phyloP scores from a whole-genome alignment of 2,113 vertebrate species.

The Piprites chloris region DNA sequence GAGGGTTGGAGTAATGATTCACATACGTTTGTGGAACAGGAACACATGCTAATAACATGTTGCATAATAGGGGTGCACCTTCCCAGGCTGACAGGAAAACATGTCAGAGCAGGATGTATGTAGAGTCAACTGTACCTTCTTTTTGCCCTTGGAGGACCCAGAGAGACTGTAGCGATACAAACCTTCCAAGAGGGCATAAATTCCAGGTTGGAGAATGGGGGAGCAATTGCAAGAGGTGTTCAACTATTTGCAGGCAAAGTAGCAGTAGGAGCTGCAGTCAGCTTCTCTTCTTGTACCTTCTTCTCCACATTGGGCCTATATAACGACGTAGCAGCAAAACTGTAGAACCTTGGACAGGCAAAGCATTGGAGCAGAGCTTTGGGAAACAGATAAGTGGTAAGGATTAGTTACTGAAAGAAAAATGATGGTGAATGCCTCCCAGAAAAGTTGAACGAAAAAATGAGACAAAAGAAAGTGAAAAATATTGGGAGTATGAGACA shows the following conservation, averaged over 20 bases:
- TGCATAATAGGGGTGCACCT: background rate
- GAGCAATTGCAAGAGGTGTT: background rate
- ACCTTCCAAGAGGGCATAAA: background rate
- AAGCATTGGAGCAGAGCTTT: background rate
- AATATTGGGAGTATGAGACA: background rate
- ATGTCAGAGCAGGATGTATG: background rate
- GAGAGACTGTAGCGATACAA: background rate
- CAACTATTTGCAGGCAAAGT: background rate
- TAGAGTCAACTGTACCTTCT: background rate
- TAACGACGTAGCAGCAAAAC: background rate
- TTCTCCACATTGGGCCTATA: background rate
- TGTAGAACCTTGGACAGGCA: background rate
- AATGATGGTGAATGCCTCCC: background rate
- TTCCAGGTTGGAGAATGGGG: background rate
- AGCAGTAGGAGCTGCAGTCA: background rate
- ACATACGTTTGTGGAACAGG: background rate
- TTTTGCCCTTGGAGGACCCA: background rate
- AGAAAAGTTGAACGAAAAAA: background rate
- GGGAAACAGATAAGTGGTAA: background rate
- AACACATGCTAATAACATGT: background rate
- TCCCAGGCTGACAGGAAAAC: background rate
- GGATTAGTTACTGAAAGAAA: background rate
- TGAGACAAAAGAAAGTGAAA: background rate
- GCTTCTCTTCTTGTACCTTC: background rate
- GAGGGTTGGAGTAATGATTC: background rate